These are phyloP conservation scores for Agrypnia vestita DNA, from an alignment of 1,140 invertebrate genomes.

Conservation along the genomic window DNA sequence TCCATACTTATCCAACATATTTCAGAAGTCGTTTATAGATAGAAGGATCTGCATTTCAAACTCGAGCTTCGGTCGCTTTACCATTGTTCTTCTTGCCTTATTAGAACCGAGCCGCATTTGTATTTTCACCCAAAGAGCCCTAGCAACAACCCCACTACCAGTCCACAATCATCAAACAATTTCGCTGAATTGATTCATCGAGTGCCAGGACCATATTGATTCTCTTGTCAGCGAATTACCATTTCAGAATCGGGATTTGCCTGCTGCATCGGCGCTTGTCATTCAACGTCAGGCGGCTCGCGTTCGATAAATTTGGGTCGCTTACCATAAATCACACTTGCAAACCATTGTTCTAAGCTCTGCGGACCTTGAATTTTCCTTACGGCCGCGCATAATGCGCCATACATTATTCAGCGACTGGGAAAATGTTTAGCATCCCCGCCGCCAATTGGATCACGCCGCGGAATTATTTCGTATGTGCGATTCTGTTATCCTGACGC, in stretches of 20 bases:
- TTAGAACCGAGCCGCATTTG: neutral
- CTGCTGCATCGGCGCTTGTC: conserved; percentile 26
- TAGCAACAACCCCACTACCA: too few relatives aligned
- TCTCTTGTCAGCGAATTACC: neutral
- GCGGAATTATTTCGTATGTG: neutral
- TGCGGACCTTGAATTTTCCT: conserved; percentile 39
- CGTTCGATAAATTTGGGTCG: conserved; percentile 37
- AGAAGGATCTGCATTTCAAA: too few relatives aligned
- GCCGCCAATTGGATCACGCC: neutral
- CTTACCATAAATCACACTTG: conserved; percentile 37
- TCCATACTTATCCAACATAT: too few relatives aligned
- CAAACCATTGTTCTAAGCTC: conserved; percentile 2
- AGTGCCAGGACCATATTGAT: neutral
- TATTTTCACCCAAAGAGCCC: neutral
- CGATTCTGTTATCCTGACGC: neutral
- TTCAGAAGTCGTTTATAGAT: too few relatives aligned
- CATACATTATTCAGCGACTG: conserved; percentile 31
- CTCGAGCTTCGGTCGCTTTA: too few relatives aligned
- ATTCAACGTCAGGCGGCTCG: conserved; percentile 28
- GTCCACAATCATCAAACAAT: neutral
- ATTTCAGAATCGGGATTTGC: conserved; percentile 8
- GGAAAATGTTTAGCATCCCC: conserved; percentile 19
- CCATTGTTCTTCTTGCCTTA: too few relatives aligned
- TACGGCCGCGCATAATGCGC: neutral
- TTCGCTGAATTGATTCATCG: neutral